A percentile compares a stretch with the other conserved stretches of the same genome.
phyloP scores from a whole-genome alignment of 2,888 invertebrate species.

The Silvanus unidentatus region DNA sequence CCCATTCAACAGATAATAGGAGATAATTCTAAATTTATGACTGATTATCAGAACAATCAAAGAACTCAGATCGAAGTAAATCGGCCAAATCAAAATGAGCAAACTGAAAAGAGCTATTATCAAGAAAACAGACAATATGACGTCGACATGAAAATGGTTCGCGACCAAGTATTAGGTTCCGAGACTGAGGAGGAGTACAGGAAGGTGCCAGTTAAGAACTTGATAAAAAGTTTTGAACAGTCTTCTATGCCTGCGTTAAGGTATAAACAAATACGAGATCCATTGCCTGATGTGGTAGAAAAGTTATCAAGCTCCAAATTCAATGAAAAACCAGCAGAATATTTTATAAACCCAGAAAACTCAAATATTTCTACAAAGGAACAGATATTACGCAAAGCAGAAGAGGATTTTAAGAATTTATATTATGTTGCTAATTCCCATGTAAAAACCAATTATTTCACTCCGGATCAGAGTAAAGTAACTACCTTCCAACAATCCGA shows the following conservation, averaged over 20 bases:
- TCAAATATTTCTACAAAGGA: conserved; percentile 15
- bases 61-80: too few species aligned
- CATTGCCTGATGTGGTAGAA: conserved; percentile 37
- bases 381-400: conserved; percentile 30
- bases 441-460: conserved; percentile 37
- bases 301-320: conserved; percentile 20
- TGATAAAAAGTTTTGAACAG: conserved; percentile 59
- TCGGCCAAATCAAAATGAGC: too few species aligned
- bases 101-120: too few species aligned
- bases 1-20: background rate
- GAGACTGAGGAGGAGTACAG: conserved; percentile 39
- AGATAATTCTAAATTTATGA: too few species aligned
- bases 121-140: too few species aligned
- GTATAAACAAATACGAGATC: conserved; percentile 49
- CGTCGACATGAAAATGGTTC: too few species aligned
- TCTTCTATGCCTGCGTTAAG: conserved; percentile 53
- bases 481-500: conserved; percentile 30
- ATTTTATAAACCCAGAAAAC: conserved; percentile 2
- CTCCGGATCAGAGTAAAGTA: conserved; percentile 26
- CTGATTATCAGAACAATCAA: too few species aligned
- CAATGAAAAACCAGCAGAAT: background rate
- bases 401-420: conserved; percentile 39
- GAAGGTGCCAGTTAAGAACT: conserved; percentile 45
- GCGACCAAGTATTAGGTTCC: too few species aligned
- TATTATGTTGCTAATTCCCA: conserved; percentile 42